Base-by-base conservation (phyloP, 2,888 invertebrate species). In the Drosophila testacea region DNA sequence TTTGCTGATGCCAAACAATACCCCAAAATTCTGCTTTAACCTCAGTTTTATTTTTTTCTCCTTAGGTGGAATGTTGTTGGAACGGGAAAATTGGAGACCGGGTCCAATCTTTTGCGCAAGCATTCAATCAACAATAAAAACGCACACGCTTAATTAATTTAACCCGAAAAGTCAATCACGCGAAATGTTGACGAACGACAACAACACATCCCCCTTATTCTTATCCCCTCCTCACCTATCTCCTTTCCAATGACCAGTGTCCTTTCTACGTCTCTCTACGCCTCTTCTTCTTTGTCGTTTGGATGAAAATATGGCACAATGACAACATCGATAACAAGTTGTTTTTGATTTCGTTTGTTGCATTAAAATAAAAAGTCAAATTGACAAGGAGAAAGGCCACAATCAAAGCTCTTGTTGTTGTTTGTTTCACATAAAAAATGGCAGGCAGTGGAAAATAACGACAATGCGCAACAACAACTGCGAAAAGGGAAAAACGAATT, bases 61-160 rank as follows among this genome's bases (percentile, higher is more conserved):
- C 46, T 7, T 4, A 16, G 28, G 22, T 36, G 13, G 34, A 6
- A 38, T 6, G 6, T 30, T n/a, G 36, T 7, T 5, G 6, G 38
- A 22, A 9, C 9, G 36, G 13, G 32, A 32, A 9, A 16, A 1
- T 10, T 16, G 16, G 41, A n/a, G 28, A 56, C 32, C 30, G 47
- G 30, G 28, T 61, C 54, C 57, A 46, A 59, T 59, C 65, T 52
- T 65, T 50, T 68, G 59, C 42, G 13, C 66, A 67, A 50, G 63
- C 64, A 80, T 87, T 82, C 82, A 78, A 80, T 82, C 81, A 84
- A 74, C 85, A 85, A 79, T 81, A 79, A 83, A 81, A 85, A 78
- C 73, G 86, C 78, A 80, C 82, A 86, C 86, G 88, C 86, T 80
- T 85, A 85, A 85, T 85, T 85, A 85, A 88, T 82, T 85, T 83